phyloP scores from a whole-genome alignment of 2,113 vertebrate species.

The Triplophysa tibetana region DNA sequence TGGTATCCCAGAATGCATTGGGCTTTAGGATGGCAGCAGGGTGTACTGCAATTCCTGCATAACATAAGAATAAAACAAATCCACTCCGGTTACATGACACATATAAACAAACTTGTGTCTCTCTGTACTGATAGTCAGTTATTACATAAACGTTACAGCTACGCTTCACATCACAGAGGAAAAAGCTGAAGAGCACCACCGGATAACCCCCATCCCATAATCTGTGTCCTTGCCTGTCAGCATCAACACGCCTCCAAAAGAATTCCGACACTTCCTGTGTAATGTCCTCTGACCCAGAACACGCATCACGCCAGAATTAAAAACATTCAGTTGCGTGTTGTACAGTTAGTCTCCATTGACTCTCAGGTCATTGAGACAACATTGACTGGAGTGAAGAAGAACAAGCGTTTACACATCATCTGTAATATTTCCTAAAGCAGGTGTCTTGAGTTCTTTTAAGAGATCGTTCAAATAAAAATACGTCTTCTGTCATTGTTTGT shows the following conservation, averaged over 20 bases:
- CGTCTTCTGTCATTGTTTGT: not conserved
- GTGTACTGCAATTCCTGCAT: too few relatives aligned
- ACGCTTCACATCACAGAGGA: constrained; percentile 37
- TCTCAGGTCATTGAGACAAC: constrained; percentile 22
- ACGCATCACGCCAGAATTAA: constrained; percentile 55
- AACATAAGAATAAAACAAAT: not conserved
- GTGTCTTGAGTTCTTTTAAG: not conserved
- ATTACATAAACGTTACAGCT: constrained; percentile 25
- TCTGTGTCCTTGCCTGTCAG: constrained; percentile 67
- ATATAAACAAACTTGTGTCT: not conserved
- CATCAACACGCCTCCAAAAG: constrained; percentile 53
- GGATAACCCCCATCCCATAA: constrained; percentile 49
- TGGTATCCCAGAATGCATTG: too few relatives aligned
- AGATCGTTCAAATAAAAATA: too few relatives aligned
- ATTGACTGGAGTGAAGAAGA: not conserved
- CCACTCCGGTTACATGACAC: not conserved
- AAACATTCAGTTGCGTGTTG: constrained; percentile 59
- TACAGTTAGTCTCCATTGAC: constrained; percentile 6
- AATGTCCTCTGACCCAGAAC: constrained; percentile 65
- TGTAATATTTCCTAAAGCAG: not conserved
- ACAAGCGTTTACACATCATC: not conserved
- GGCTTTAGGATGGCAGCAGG: too few relatives aligned
- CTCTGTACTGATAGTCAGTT: not conserved
- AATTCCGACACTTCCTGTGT: constrained; percentile 70
- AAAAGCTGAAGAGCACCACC: constrained; percentile 46